Base-by-base conservation (phyloP, 2,888 invertebrate species). In the Galerucella calmariensis region DNA sequence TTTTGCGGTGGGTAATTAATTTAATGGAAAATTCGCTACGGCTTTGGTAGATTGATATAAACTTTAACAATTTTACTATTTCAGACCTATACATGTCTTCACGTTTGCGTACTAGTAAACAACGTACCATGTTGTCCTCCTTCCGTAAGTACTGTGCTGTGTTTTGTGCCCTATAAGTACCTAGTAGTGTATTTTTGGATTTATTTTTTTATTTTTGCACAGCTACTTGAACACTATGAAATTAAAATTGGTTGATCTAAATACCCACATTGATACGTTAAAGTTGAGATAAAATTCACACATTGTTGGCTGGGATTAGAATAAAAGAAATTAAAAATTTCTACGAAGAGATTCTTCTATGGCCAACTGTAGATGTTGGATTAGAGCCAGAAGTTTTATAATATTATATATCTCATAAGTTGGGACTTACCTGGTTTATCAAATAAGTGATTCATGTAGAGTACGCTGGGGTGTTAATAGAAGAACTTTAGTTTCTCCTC, bases 81-180 rank as follows among this genome's bases (percentile, higher is more conserved):
- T 88, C 94, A 96, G 96, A 95, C 94, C 80, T 96, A 96, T 90
- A 95, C 95, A 85, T 94, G 95, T 87, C 92, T 96, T 81, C 95
- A 96, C 89, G 95, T 95, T 88, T 96, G 95, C 90, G 94, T 94
- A 86, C 88, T 92, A 85, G 92, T 94, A 90, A 94, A 94, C 92
- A 94, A 94, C 88, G 91, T 92, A 84, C 93, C 93, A 81, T 95
- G 95, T 92, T 95, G 95, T 91, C 93, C 94, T 79, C 93, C 93
- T 83, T 89, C 91, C 84, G 93, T 93, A 92, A 93, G 92, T 92
- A 72, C 51, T 41, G 46, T 11, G 20, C 2, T 59, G 48, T 67
- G 53, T 65, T 35, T 66, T 67, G 44, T 68, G 62, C 27, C 2
- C 14, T 61, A 44, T 51, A 48, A 35, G 61, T 14, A 20, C 14